Evolutionary conservation across 2,797 vertebrate genomes (phyloP).

Genomic region (Philypnodon macrostomus): DNA sequence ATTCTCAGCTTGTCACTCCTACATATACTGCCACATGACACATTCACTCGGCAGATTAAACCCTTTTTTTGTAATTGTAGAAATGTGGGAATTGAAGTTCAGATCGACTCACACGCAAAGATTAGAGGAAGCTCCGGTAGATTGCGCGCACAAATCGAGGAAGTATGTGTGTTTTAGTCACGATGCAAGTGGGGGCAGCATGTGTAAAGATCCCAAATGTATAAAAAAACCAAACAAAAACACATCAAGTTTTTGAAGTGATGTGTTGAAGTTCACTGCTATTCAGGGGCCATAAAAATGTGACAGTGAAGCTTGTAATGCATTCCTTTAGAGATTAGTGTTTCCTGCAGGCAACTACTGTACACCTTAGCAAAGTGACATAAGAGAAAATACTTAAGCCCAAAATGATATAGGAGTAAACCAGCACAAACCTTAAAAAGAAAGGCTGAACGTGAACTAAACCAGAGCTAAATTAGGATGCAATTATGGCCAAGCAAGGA

Average conservation of each 20-base stretch:
- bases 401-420: not conserved
- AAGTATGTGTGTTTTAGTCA: constrained; percentile 41
- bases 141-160: constrained; percentile 29
- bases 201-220: too few relatives aligned
- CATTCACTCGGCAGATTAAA: not conserved
- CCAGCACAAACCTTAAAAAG: too few relatives aligned
- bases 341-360: not conserved
- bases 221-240: constrained; percentile 3
- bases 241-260: constrained; percentile 7
- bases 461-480: too few relatives aligned
- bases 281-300: too few relatives aligned
- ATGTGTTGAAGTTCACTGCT: not conserved
- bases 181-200: constrained; percentile 33
- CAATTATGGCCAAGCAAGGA: too few relatives aligned
- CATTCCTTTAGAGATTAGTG: constrained; percentile 2
- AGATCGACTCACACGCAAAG: not conserved
- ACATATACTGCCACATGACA: not conserved
- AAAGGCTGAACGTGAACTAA: too few relatives aligned
- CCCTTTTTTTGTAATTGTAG: constrained; percentile 33
- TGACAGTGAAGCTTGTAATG: constrained; percentile 14
- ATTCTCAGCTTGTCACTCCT: not conserved
- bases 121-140: constrained; percentile 1
- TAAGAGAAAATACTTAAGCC: not conserved
- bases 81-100: constrained; percentile 40
- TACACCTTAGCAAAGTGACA: not conserved